Evolutionary conservation across 2,888 invertebrate genomes (phyloP).

Genomic region (Tachina grossa): DNA sequence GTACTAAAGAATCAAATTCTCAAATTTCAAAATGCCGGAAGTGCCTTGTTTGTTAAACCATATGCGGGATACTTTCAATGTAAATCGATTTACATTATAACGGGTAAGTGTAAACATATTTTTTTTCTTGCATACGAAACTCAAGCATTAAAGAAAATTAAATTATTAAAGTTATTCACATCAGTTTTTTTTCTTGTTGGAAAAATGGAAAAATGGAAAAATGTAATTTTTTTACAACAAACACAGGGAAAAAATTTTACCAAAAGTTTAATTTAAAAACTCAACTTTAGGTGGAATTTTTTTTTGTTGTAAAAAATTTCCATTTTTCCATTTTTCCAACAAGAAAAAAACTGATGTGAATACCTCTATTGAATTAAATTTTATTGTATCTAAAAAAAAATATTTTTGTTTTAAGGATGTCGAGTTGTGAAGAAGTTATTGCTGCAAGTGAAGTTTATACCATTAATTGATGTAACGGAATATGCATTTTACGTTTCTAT

Average conservation of each 20-base stretch:
- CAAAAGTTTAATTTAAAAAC: too few species aligned
- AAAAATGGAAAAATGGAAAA: too few species aligned
- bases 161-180: too few species aligned
- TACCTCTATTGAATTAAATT: too few species aligned
- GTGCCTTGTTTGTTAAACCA: conserved; percentile 83
- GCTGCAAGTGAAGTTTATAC: conserved; percentile 71
- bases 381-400: not conserved
- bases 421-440: conserved; percentile 77
- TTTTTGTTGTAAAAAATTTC: too few species aligned
- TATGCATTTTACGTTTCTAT: conserved; percentile 75
- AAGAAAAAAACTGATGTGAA: too few species aligned
- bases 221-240: too few species aligned
- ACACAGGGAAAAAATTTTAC: too few species aligned
- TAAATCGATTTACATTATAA: conserved; percentile 82
- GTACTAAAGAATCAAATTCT: conserved; percentile 85
- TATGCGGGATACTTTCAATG: conserved; percentile 86
- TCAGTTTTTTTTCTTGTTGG: too few species aligned
- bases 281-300: too few species aligned
- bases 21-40: conserved; percentile 78
- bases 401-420: conserved; percentile 73
- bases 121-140: not conserved
- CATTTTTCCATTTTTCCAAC: too few species aligned
- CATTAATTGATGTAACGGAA: conserved; percentile 73
- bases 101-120: conserved; percentile 74
- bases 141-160: not conserved